Evolutionary conservation across 2,888 invertebrate species (phyloP).

Genomic region (Griposia aprilina): DNA sequence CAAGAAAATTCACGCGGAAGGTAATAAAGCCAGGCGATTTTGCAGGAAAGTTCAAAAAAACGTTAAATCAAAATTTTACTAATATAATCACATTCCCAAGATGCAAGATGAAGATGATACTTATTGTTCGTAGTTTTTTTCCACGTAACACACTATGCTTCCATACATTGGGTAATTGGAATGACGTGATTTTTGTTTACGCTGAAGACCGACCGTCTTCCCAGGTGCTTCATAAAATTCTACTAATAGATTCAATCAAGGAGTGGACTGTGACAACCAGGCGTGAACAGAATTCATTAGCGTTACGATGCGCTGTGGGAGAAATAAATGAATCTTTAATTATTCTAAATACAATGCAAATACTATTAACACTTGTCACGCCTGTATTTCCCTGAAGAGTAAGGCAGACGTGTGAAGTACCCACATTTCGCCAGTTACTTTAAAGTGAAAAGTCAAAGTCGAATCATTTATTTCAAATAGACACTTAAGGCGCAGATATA

Average conservation of each 20-base stretch:
- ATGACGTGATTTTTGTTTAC: conserved; percentile 24
- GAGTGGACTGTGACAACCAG: conserved; percentile 7
- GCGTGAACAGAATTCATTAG: conserved; percentile 43
- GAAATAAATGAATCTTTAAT: conserved; percentile 10
- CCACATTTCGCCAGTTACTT: neutral
- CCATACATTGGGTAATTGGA: neutral
- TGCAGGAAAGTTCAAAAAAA: no score
- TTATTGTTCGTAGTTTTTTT: neutral
- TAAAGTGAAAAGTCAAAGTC: neutral
- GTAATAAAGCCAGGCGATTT: no score
- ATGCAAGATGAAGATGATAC: no score
- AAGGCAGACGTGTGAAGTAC: neutral
- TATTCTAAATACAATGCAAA: conserved; percentile 2
- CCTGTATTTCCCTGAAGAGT: neutral
- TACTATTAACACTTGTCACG: neutral
- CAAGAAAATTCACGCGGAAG: no score
- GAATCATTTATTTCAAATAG: no score
- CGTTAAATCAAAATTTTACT: neutral
- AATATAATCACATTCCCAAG: neutral
- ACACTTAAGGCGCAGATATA: no score
- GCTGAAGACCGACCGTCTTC: neutral
- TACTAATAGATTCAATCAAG: conserved; percentile 47
- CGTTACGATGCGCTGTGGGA: conserved; percentile 23
- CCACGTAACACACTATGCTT: neutral
- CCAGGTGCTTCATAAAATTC: conserved; percentile 38